Conservation (phyloP, 2,888 invertebrate species). For the Philonicus albiceps region DNA sequence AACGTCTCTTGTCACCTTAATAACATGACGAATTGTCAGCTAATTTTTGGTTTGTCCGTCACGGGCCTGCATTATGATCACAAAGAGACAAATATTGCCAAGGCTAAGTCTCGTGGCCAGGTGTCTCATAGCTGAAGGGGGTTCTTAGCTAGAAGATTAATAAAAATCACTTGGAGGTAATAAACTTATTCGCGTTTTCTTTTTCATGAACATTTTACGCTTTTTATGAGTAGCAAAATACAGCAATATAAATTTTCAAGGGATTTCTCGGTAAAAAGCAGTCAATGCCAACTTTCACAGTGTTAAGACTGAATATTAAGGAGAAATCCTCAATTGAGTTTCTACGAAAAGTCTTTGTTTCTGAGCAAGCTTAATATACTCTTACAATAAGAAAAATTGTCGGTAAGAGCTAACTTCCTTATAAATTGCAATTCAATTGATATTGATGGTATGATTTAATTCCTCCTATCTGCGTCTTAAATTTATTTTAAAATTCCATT, state of each 20-base stretch:
- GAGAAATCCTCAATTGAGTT: not conserved
- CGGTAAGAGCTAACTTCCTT: not conserved
- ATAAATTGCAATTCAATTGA: not conserved
- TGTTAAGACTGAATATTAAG: not conserved
- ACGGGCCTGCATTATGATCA: constrained; percentile 3
- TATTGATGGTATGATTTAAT: not conserved
- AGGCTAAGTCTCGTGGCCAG: not conserved
- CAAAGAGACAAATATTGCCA: constrained; percentile 22
- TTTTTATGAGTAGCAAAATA: not conserved
- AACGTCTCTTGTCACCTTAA: not conserved
- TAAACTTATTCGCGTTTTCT: not conserved
- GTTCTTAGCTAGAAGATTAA: constrained; percentile 3
- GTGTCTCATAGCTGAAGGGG: not conserved
- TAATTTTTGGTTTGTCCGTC: constrained; percentile 14
- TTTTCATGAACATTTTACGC: not conserved
- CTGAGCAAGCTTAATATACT: not conserved
- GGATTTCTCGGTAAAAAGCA: not conserved
- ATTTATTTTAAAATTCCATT: not conserved
- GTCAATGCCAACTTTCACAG: not conserved
- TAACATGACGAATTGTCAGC: constrained; percentile 23
- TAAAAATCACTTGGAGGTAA: not conserved
- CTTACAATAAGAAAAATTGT: not conserved
- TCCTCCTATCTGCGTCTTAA: not conserved
- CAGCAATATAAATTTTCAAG: not conserved
- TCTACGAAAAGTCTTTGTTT: not conserved